Percentiles rank a stretch among this genome's conserved stretches.
phyloP scores from a whole-genome alignment of 2,797 vertebrate genomes.

The Acrossocheilus fasciatus region DNA sequence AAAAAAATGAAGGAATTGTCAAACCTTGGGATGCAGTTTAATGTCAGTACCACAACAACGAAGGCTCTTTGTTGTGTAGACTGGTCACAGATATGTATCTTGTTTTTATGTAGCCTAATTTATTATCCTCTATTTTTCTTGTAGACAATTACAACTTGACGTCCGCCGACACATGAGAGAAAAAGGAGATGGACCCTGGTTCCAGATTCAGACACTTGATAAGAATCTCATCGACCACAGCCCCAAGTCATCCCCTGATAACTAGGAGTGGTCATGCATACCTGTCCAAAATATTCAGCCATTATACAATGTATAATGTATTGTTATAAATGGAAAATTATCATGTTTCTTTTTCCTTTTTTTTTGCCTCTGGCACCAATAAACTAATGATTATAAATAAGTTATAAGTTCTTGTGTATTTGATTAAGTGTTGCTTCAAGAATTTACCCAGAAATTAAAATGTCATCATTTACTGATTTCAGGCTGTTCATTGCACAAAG shows the following conservation, averaged over 20 bases:
- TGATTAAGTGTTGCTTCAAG: not conserved
- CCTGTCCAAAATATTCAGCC: conserved; percentile 35
- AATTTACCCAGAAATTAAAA: not conserved
- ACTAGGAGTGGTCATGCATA: conserved; percentile 70
- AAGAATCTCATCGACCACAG: conserved; percentile 83
- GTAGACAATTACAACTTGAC: conserved; percentile 80
- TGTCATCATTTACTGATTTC: not conserved
- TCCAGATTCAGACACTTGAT: conserved; percentile 76
- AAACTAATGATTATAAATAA: conserved; percentile 69
- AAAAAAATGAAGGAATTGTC: not conserved
- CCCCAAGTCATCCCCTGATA: conserved; percentile 86
- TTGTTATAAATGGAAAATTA: conserved; percentile 62
- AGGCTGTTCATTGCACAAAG: not conserved
- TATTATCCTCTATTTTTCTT: conserved; percentile 45
- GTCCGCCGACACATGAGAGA: conserved; percentile 86
- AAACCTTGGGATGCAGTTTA: not conserved
- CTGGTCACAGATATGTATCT: not conserved
- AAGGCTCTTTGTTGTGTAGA: not conserved
- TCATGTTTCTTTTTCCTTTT: conserved; percentile 71
- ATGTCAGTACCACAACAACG: not conserved
- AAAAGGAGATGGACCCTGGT: conserved; percentile 94
- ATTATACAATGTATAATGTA: conserved; percentile 59
- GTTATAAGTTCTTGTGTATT: conserved; percentile 7
- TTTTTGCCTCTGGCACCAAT: conserved; percentile 69
- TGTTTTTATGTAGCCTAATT: conserved; percentile 2